Evolutionary conservation across 2,888 invertebrate species (phyloP).

Genomic region (Pemphredon lugubris): DNA sequence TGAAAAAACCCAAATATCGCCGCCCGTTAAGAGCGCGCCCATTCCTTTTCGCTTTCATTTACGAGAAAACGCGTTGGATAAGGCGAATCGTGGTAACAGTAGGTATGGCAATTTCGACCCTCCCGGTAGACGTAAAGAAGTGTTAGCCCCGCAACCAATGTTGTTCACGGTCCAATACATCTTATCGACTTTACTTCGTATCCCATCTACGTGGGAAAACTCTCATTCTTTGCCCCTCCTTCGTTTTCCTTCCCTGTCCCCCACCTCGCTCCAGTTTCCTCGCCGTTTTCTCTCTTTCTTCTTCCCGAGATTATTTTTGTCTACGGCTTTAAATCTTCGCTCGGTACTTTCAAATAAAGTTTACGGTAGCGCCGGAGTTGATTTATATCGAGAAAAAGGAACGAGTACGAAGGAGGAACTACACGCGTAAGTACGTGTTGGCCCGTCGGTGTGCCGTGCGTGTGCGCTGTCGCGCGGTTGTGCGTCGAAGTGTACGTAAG

Average conservation of each 20-base stretch:
- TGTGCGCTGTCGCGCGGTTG: background rate
- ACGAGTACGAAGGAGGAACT: slow-evolving; percentile 38
- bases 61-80: slow-evolving; percentile 30
- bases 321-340: slow-evolving; percentile 71
- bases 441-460: background rate
- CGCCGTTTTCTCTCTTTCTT: slow-evolving; percentile 44
- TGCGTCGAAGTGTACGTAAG: background rate
- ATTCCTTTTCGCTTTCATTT: slow-evolving; percentile 48
- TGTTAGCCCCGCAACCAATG: slow-evolving; percentile 66
- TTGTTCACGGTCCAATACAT: slow-evolving; percentile 71
- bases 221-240: slow-evolving; percentile 53
- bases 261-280: slow-evolving; percentile 33
- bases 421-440: slow-evolving; percentile 1
- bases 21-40: slow-evolving; percentile 18
- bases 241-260: slow-evolving; percentile 10
- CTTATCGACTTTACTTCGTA: slow-evolving; percentile 72
- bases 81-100: slow-evolving; percentile 41
- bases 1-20: slow-evolving; percentile 22
- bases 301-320: slow-evolving; percentile 71
- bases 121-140: slow-evolving; percentile 62
- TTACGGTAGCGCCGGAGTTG: slow-evolving; percentile 71
- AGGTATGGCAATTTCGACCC: slow-evolving; percentile 61
- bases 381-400: slow-evolving; percentile 70
- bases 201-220: slow-evolving; percentile 70
- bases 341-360: slow-evolving; percentile 75